A percentile compares a stretch with the other conserved stretches of the same genome.
These are phyloP conservation scores for Acronicta alni DNA, from an alignment of 2,888 invertebrate genomes.

Conservation along the genomic window DNA sequence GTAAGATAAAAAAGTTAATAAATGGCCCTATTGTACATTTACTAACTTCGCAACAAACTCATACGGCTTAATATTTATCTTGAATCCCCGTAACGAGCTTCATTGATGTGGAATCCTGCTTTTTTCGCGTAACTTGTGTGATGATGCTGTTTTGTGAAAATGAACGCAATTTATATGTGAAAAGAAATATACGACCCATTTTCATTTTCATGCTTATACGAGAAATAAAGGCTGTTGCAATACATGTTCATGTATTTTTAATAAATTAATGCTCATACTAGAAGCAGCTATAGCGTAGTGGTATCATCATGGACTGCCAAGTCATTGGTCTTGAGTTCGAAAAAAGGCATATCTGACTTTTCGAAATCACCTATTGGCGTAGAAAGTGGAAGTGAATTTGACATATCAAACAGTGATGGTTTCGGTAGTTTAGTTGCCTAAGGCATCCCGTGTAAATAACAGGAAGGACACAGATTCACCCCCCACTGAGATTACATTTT, in stretches of 20 bases:
- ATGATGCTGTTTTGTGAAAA: constrained; percentile 27
- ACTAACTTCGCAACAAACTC: constrained; percentile 8
- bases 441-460: no score
- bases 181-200: not conserved
- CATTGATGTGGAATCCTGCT: constrained; percentile 30
- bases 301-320: no score
- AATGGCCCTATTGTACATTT: constrained; percentile 18
- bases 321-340: no score
- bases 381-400: no score
- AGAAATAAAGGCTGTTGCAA: not conserved
- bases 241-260: not conserved
- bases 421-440: no score
- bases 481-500: no score
- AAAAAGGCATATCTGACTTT: no score
- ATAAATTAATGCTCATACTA: not conserved
- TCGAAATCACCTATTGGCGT: no score
- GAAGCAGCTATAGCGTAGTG: no score
- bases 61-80: constrained; percentile 49
- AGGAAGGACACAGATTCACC: no score
- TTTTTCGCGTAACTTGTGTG: constrained; percentile 28
- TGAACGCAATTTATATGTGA: constrained; percentile 33
- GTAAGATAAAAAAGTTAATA: not conserved
- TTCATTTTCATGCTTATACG: not conserved
- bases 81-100: constrained; percentile 48
- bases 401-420: no score